Conservation (phyloP, 1,140 invertebrate genomes). For the Panagrolaimus sp. region DNA sequence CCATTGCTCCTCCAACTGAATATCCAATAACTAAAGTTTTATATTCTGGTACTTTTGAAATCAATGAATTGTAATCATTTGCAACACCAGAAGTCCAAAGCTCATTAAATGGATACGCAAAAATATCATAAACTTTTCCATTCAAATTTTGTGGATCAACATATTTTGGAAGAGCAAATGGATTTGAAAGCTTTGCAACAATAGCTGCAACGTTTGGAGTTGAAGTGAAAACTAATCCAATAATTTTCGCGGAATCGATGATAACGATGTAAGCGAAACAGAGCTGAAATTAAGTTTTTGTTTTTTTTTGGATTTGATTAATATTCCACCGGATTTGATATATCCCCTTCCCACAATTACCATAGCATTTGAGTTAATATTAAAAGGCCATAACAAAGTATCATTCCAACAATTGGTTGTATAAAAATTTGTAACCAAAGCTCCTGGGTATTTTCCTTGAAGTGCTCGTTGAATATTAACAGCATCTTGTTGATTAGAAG, state of each 20-base stretch:
- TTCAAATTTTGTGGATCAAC: neutral
- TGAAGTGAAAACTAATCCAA: neutral
- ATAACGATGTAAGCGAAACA: neutral
- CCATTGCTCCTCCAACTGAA: neutral
- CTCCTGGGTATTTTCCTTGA: neutral
- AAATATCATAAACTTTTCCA: constrained; percentile 5
- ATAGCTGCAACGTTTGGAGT: neutral
- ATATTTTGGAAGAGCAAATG: neutral
- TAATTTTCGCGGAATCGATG: neutral
- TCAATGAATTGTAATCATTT: neutral
- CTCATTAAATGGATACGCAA: neutral
- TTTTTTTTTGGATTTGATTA: too few species aligned
- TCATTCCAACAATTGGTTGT: neutral
- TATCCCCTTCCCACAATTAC: too few species aligned
- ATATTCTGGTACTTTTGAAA: neutral
- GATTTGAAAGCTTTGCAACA: neutral
- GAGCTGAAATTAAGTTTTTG: neutral
- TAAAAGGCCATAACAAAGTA: neutral
- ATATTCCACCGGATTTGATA: too few species aligned
- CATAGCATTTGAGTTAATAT: neutral
- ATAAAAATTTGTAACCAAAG: neutral
- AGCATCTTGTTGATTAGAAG: neutral
- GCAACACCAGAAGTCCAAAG: neutral
- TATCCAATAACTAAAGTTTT: neutral
- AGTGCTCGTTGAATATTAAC: neutral